Evolutionary conservation across 2,113 vertebrate genomes (phyloP).

Genomic region (Calonectris borealis): DNA sequence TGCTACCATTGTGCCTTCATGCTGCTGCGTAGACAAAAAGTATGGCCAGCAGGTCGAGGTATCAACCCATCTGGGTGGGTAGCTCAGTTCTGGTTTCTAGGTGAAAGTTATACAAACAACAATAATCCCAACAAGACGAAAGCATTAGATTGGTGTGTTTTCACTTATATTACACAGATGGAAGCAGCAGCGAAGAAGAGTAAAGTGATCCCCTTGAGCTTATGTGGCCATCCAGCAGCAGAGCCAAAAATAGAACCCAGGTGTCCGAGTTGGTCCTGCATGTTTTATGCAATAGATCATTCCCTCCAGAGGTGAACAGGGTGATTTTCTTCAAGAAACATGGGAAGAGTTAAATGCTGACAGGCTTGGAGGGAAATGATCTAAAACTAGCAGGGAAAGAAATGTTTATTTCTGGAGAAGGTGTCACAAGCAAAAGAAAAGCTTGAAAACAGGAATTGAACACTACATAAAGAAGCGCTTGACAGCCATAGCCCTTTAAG

Average conservation of each 20-base stretch:
- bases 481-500: background rate
- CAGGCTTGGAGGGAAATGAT: background rate
- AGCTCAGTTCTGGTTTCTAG: background rate
- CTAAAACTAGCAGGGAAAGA: background rate
- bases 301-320: background rate
- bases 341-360: background rate
- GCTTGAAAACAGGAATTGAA: background rate
- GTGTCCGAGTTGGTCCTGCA: background rate
- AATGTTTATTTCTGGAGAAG: slow-evolving; percentile 3
- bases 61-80: background rate
- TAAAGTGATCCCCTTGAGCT: background rate
- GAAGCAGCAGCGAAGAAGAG: background rate
- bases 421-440: background rate
- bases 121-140: background rate
- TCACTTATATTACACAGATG: background rate
- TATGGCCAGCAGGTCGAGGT: too few relatives aligned
- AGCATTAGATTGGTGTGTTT: background rate
- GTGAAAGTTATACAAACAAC: background rate
- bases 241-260: background rate
- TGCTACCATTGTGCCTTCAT: fast-evolving
- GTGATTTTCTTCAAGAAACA: background rate
- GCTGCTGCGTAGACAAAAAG: background rate
- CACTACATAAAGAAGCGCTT: background rate
- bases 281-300: background rate
- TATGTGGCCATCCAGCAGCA: background rate